Conservation (phyloP, 37 sponge, comb jelly and placozoan genomes). For the Spongia lamella region DNA sequence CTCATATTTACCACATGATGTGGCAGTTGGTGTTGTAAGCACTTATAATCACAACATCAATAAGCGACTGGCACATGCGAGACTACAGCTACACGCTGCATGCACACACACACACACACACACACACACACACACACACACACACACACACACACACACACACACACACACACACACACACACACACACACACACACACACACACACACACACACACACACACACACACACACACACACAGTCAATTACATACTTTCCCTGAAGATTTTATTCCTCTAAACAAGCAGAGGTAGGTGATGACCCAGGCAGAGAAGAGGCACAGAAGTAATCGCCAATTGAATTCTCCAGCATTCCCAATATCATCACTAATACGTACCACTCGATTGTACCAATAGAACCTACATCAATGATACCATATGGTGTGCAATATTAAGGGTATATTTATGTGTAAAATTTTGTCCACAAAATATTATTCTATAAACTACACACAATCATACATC, state of each 20-base stretch:
- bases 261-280: constrained; percentile 88
- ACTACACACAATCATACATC: too few relatives aligned
- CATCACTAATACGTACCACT: constrained; percentile 54
- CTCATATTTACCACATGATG: too few relatives aligned
- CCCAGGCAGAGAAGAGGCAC: constrained; percentile 80
- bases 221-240: too few relatives aligned
- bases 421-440: neutral
- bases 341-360: constrained; percentile 54
- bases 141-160: constrained; percentile 1
- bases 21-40: too few relatives aligned
- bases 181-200: too few relatives aligned
- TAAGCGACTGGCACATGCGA: too few relatives aligned
- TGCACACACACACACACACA: too few relatives aligned
- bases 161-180: constrained; percentile 7
- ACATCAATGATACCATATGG: neutral
- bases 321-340: constrained; percentile 91
- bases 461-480: too few relatives aligned
- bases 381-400: constrained; percentile 89
- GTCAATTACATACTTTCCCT: constrained; percentile 80
- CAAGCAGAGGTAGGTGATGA: constrained; percentile 82
- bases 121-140: neutral
- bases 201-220: too few relatives aligned
- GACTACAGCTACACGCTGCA: neutral
- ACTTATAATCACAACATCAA: neutral
- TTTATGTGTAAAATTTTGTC: too few relatives aligned